Conservation (phyloP, 2,888 invertebrate genomes). For the Lysandra bellargus region DNA sequence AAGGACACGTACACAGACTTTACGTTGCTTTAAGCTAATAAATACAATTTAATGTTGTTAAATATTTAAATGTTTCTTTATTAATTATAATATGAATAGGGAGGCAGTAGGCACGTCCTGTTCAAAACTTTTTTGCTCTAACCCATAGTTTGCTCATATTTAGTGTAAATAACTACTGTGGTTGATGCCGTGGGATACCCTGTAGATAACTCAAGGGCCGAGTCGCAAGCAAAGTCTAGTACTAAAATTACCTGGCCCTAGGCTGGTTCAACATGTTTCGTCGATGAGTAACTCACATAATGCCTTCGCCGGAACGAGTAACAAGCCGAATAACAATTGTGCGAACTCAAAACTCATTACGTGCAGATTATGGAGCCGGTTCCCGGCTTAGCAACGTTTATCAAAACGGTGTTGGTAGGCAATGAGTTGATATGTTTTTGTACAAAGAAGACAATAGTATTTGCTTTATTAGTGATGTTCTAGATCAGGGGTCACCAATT, state of each 20-base stretch:
- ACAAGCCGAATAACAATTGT: constrained; percentile 23
- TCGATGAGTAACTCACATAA: background rate
- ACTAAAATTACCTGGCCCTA: background rate
- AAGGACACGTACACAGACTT: too few species aligned
- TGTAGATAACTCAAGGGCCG: background rate
- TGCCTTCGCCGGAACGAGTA: background rate
- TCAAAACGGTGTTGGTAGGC: constrained; percentile 16
- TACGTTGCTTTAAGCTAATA: too few species aligned
- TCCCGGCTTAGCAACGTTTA: constrained; percentile 10
- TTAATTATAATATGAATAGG: too few species aligned
- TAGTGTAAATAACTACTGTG: too few species aligned
- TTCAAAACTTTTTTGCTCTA: too few species aligned
- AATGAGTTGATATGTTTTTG: background rate
- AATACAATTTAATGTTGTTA: too few species aligned
- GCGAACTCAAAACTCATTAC: constrained; percentile 26
- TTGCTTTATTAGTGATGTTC: background rate
- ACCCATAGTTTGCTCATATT: too few species aligned
- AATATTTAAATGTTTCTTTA: too few species aligned
- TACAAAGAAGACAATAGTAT: background rate
- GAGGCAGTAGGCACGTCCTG: too few species aligned
- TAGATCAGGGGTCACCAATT: too few species aligned
- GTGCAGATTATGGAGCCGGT: constrained; percentile 20
- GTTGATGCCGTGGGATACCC: too few species aligned
- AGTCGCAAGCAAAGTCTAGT: background rate
- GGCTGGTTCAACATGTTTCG: background rate